Evolutionary conservation across 1,140 invertebrate species (phyloP).

Genomic region (Drosophila teissieri): DNA sequence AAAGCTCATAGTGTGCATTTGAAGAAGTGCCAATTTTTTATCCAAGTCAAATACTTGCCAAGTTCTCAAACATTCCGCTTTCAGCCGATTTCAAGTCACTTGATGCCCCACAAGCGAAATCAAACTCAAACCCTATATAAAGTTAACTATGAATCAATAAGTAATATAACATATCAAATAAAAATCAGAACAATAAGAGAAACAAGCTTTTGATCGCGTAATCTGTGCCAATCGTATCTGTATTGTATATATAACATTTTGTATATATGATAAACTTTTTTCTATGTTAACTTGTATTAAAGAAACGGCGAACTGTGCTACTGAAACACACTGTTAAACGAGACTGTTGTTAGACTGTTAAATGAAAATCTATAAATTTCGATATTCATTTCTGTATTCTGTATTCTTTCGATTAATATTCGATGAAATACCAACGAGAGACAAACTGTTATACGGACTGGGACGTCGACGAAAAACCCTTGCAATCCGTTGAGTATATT

Average conservation of each 20-base stretch:
- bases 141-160: conserved; percentile 2
- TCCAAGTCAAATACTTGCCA: conserved; percentile 5
- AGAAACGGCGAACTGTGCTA: conserved; percentile 36
- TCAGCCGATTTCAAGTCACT: neutral
- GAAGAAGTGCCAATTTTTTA: neutral
- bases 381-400: no score
- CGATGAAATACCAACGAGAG: neutral
- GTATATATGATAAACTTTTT: conserved; percentile 69
- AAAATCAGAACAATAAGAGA: conserved; percentile 19
- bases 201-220: conserved; percentile 53
- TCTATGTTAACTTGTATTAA: conserved; percentile 59
- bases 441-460: conserved; percentile 26
- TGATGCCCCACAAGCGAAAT: conserved; percentile 14
- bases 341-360: conserved; percentile 3
- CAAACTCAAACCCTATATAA: neutral
- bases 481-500: conserved; percentile 62
- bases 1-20: neutral
- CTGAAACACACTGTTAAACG: conserved; percentile 11
- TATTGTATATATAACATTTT: conserved; percentile 64
- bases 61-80: conserved; percentile 15
- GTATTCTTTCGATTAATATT: neutral
- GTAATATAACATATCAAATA: conserved; percentile 12
- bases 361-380: neutral
- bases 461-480: conserved; percentile 46
- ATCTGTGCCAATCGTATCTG: conserved; percentile 83